Percentiles rank a stretch among this genome's conserved stretches.
Conservation (phyloP, 1,140 invertebrate species). For the Lerema accius region DNA sequence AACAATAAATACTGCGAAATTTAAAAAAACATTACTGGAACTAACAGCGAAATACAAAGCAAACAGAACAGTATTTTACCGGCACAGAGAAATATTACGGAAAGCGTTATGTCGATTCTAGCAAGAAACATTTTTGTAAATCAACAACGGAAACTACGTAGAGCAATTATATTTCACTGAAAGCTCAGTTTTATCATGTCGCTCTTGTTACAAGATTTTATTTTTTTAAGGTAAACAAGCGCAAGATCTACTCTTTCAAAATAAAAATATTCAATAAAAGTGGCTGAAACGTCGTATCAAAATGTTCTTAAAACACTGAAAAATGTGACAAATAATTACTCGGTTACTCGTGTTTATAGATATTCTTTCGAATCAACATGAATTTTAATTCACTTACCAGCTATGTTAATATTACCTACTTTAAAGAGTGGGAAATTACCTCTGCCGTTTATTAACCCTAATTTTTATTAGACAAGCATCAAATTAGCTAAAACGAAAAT, state of each 20-base stretch:
- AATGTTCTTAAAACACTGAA: background rate
- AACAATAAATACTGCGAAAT: background rate
- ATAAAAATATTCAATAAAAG: too few species aligned
- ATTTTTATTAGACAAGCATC: conserved; percentile 5
- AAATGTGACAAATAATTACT: background rate
- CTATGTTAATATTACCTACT: background rate
- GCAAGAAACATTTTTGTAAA: background rate
- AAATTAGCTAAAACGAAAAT: conserved; percentile 12
- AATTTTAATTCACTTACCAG: conserved; percentile 4
- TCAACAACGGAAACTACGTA: background rate
- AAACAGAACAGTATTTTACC: background rate
- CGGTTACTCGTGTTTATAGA: background rate
- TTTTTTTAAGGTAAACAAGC: background rate
- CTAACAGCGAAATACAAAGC: background rate
- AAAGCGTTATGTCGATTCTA: background rate
- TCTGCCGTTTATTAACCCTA: too few species aligned
- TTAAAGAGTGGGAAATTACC: background rate
- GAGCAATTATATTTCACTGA: background rate
- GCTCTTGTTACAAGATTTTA: background rate
- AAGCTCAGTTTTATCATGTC: background rate
- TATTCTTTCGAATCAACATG: conserved; percentile 3
- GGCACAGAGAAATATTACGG: background rate
- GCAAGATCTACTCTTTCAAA: background rate
- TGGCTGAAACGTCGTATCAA: background rate
- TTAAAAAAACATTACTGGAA: background rate